A percentile compares a stretch with the other conserved stretches of the same genome.
Conservation (phyloP, 2,797 vertebrate species). For the Danio tinwini region DNA sequence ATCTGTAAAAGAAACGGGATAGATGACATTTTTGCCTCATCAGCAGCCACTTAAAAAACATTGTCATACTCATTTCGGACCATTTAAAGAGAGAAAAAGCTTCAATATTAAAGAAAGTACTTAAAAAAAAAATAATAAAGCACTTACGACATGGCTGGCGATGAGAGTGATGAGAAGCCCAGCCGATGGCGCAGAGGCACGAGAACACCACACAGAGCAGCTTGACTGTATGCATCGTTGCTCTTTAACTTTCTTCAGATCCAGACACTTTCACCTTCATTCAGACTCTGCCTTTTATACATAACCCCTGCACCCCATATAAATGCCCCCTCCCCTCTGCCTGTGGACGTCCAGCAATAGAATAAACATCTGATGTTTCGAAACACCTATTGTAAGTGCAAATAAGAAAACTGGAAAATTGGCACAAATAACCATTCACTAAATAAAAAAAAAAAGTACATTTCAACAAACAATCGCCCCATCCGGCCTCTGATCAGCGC, state of each 20-base stretch:
- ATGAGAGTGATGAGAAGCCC: constrained; percentile 63
- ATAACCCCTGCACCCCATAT: constrained; percentile 1
- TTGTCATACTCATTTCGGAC: too few relatives aligned
- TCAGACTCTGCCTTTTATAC: constrained; percentile 51
- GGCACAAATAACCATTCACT: constrained; percentile 9
- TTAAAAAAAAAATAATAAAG: background rate
- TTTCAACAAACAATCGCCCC: constrained; percentile 20
- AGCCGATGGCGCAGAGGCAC: constrained; percentile 68
- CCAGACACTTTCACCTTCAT: constrained; percentile 24
- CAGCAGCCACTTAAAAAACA: background rate
- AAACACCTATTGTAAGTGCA: constrained; percentile 18
- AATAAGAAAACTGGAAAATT: constrained; percentile 16
- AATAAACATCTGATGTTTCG: constrained; percentile 18
- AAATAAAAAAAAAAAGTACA: constrained; percentile 25
- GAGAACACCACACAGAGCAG: constrained; percentile 58
- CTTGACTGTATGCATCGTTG: constrained; percentile 55
- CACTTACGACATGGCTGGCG: constrained; percentile 79
- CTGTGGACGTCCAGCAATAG: constrained; percentile 3
- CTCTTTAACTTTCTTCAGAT: constrained; percentile 41
- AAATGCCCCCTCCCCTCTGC: constrained; percentile 10
- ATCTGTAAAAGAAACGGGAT: constrained; percentile 35
- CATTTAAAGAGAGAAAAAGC: background rate
- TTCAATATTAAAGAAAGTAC: background rate
- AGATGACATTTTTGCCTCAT: background rate
- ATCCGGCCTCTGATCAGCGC: constrained; percentile 13